phyloP scores from a whole-genome alignment of 2,797 vertebrate species.

The Typhlichthys subterraneus region DNA sequence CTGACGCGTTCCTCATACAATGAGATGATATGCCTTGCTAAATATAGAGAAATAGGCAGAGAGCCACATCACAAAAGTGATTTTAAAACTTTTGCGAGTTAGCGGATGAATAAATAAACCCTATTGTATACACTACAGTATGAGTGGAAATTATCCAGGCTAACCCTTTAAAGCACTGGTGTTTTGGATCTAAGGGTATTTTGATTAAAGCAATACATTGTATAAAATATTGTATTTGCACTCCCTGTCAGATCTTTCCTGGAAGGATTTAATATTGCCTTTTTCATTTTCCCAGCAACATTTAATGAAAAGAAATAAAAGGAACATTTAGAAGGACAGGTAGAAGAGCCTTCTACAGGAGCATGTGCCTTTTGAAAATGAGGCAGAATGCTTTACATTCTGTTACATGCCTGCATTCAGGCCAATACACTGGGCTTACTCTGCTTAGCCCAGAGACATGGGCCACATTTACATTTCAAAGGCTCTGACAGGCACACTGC shows the following conservation, averaged over 20 bases:
- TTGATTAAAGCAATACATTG: no score
- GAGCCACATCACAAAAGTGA: slow-evolving; percentile 39
- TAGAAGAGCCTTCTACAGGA: no score
- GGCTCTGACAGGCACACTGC: slow-evolving; percentile 43
- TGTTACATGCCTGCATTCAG: slow-evolving; percentile 42
- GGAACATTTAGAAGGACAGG: no score
- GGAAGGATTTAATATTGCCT: no score
- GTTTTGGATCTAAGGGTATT: no score
- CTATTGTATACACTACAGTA: background rate
- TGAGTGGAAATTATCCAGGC: slow-evolving; percentile 6
- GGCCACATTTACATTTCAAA: slow-evolving; percentile 72
- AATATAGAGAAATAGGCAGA: slow-evolving; percentile 59
- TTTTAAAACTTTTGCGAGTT: slow-evolving; percentile 32
- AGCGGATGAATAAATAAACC: no score
- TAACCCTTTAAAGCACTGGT: slow-evolving; percentile 10
- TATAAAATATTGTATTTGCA: no score
- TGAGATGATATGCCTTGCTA: slow-evolving; percentile 59
- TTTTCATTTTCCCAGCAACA: no score
- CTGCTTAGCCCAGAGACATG: slow-evolving; percentile 42
- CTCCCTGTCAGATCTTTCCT: no score
- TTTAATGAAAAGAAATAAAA: no score
- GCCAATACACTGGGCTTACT: slow-evolving; percentile 20
- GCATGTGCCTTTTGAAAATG: slow-evolving; percentile 19
- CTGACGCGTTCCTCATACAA: slow-evolving; percentile 51
- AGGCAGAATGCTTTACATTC: slow-evolving; percentile 32